Percentiles rank a stretch among this genome's conserved stretches.
Conservation (phyloP, 2,888 invertebrate species). For the Acronicta psi region DNA sequence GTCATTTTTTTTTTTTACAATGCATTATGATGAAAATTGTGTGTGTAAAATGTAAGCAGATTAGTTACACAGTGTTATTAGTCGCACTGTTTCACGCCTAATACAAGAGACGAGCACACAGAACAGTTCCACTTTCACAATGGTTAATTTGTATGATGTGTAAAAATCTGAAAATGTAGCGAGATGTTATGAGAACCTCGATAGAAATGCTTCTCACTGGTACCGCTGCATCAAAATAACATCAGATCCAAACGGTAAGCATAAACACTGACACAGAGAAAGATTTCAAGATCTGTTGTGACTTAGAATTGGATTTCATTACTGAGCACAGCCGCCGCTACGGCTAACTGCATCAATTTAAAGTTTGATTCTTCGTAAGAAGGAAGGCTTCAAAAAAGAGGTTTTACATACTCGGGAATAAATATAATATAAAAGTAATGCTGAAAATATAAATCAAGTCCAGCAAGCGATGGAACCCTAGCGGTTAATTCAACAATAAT, state of each 20-base stretch:
- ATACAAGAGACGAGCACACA: not conserved
- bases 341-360: not conserved
- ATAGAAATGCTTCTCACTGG: slow-evolving; percentile 27
- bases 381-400: not conserved
- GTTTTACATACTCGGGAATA: not conserved
- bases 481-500: slow-evolving; percentile 33
- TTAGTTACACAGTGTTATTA: not conserved
- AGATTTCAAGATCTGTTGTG: slow-evolving; percentile 2
- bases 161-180: slow-evolving; percentile 16
- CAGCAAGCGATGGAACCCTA: slow-evolving; percentile 40
- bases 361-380: not conserved
- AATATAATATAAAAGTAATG: not conserved
- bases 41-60: no score
- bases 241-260: not conserved
- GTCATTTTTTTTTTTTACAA: no score
- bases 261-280: slow-evolving; percentile 25
- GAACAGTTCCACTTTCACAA: slow-evolving; percentile 29
- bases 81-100: not conserved
- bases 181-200: slow-evolving; percentile 35
- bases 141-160: slow-evolving; percentile 17
- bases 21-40: no score
- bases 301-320: slow-evolving; percentile 2
- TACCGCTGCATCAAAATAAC: not conserved
- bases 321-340: not conserved
- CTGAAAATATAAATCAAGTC: not conserved